Evolutionary conservation across 2,797 vertebrate genomes (phyloP).

Genomic region (Lindbergichthys nudifrons): DNA sequence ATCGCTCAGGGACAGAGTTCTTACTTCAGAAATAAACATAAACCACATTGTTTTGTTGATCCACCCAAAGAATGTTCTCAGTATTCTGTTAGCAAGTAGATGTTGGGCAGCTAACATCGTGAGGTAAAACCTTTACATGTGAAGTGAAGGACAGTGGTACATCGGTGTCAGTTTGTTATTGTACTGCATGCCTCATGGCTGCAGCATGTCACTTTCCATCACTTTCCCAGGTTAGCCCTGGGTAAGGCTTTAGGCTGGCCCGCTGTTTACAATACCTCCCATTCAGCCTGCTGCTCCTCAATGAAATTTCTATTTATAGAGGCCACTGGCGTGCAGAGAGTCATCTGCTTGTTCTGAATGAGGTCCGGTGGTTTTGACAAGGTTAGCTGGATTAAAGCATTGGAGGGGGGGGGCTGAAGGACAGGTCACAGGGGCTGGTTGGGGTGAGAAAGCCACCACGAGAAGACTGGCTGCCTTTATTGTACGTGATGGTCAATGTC

Average conservation of each 20-base stretch:
- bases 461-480: slow-evolving; percentile 72
- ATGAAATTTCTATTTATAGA: slow-evolving; percentile 87
- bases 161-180: slow-evolving; percentile 70
- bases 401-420: slow-evolving; percentile 64
- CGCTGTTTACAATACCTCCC: slow-evolving; percentile 82
- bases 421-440: slow-evolving; percentile 70
- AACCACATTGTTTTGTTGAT: slow-evolving; percentile 47
- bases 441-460: slow-evolving; percentile 68
- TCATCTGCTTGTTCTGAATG: slow-evolving; percentile 86
- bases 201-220: slow-evolving; percentile 78
- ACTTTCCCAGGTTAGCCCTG: slow-evolving; percentile 79
- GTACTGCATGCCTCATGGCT: slow-evolving; percentile 61
- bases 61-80: slow-evolving; percentile 41
- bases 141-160: slow-evolving; percentile 52
- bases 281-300: slow-evolving; percentile 83
- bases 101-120: slow-evolving; percentile 5
- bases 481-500: slow-evolving; percentile 68
- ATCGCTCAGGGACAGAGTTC: slow-evolving; percentile 22
- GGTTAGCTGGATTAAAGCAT: slow-evolving; percentile 82
- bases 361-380: slow-evolving; percentile 83
- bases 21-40: slow-evolving; percentile 40
- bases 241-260: slow-evolving; percentile 75
- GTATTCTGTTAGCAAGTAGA: slow-evolving; percentile 17
- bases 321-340: slow-evolving; percentile 77
- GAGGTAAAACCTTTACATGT: slow-evolving; percentile 46